Evolutionary conservation across 2,888 invertebrate species (phyloP).

Genomic region (Macrostomum cliftonense): DNA sequence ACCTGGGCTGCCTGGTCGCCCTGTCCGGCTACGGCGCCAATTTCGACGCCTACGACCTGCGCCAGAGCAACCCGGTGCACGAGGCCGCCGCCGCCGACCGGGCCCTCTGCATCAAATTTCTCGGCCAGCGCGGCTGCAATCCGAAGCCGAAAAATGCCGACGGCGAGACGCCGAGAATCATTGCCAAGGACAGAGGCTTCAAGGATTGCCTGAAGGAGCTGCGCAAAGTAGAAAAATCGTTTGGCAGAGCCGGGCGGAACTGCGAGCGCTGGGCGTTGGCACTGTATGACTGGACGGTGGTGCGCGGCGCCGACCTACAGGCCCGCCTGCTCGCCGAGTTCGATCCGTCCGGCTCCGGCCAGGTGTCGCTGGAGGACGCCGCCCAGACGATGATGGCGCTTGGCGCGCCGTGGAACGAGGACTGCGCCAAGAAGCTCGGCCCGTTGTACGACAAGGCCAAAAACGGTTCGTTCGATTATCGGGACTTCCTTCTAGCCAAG

Average conservation of each 20-base stretch:
- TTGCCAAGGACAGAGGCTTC: slow-evolving; percentile 33
- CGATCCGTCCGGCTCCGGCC: neutral
- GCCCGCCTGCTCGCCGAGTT: neutral
- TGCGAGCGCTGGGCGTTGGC: slow-evolving; percentile 28
- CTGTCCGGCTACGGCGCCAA: slow-evolving; percentile 32
- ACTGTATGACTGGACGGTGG: slow-evolving; percentile 29
- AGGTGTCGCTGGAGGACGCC: neutral
- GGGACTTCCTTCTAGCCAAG: slow-evolving; percentile 31
- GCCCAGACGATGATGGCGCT: slow-evolving; percentile 16
- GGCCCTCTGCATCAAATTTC: slow-evolving; percentile 30
- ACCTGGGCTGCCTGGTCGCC: slow-evolving; percentile 22
- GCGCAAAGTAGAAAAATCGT: slow-evolving; percentile 33
- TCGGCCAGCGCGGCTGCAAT: slow-evolving; percentile 37
- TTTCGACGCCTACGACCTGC: slow-evolving; percentile 29
- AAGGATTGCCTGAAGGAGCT: slow-evolving; percentile 35
- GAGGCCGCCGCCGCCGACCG: slow-evolving; percentile 28
- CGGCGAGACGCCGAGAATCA: slow-evolving; percentile 24
- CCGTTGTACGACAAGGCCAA: slow-evolving; percentile 22
- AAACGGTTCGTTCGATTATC: slow-evolving; percentile 28
- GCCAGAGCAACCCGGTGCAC: slow-evolving; percentile 33
- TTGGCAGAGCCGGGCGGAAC: slow-evolving; percentile 31
- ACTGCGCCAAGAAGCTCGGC: slow-evolving; percentile 23
- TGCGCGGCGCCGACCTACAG: neutral
- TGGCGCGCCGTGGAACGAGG: slow-evolving; percentile 26
- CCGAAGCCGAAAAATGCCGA: slow-evolving; percentile 37